Conservation (phyloP, 2,888 invertebrate species). For the Rhimphoctona megacephalus region DNA sequence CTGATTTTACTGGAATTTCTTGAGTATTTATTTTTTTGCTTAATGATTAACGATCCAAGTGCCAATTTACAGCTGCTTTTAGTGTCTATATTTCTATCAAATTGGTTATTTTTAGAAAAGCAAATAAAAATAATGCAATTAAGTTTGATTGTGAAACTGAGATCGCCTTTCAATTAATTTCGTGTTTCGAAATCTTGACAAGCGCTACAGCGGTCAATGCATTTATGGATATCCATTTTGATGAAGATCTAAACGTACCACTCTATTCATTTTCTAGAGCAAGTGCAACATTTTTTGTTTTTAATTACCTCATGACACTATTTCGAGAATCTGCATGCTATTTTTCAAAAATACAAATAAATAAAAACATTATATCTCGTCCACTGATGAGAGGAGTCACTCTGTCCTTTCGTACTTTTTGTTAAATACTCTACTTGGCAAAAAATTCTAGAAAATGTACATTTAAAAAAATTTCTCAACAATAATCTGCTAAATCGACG, state of each 20-base stretch:
- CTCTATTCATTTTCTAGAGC: no score
- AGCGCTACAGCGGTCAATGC: background rate
- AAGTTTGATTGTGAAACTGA: slow-evolving; percentile 23
- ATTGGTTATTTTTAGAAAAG: background rate
- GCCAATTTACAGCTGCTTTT: slow-evolving; percentile 5
- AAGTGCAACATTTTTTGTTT: no score
- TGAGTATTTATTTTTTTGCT: slow-evolving; percentile 15
- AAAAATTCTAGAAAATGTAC: no score
- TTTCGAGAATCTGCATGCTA: no score
- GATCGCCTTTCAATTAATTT: background rate
- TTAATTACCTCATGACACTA: no score
- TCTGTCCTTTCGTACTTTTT: no score
- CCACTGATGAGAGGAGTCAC: no score
- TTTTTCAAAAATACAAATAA: no score
- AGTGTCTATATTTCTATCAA: background rate
- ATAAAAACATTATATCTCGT: no score
- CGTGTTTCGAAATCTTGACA: background rate
- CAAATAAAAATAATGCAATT: slow-evolving; percentile 15
- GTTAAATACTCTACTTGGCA: no score
- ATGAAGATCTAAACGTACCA: no score
- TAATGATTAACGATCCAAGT: background rate
- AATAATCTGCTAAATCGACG: background rate
- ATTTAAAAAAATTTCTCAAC: background rate
- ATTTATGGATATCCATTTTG: background rate
- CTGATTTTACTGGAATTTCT: slow-evolving; percentile 1